Conservation (phyloP, 2,797 vertebrate genomes). For the Danio aesculapii region DNA sequence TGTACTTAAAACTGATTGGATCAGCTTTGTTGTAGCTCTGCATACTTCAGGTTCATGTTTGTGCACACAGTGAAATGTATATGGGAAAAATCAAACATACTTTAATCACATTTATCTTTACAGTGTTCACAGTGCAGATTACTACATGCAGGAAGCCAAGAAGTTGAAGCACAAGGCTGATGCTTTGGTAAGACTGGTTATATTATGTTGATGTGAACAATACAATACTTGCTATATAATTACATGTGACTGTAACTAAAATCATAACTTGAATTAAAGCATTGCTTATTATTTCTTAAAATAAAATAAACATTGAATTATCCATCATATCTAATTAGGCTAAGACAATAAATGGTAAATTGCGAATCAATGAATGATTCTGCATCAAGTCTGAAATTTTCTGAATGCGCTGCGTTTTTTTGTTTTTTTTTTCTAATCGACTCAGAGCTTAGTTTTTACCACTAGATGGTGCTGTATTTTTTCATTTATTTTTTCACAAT, state of each 20-base stretch:
- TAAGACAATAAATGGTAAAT: too few relatives aligned
- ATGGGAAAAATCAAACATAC: background rate
- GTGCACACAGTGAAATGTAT: background rate
- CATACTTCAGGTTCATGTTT: background rate
- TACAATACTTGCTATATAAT: background rate
- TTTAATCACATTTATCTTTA: conserved; percentile 57
- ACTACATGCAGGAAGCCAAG: conserved; percentile 98
- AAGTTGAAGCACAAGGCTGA: conserved; percentile 98
- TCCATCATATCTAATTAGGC: too few relatives aligned
- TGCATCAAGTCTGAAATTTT: too few relatives aligned
- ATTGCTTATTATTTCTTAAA: background rate
- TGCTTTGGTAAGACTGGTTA: conserved; percentile 84
- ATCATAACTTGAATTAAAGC: background rate
- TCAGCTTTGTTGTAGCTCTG: background rate
- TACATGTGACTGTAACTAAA: background rate
- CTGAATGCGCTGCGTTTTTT: too few relatives aligned
- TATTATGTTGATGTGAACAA: background rate
- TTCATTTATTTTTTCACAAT: too few relatives aligned
- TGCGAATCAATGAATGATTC: too few relatives aligned
- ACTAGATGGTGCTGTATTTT: too few relatives aligned
- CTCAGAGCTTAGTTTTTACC: too few relatives aligned
- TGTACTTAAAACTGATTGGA: background rate
- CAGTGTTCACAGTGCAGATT: conserved; percentile 94
- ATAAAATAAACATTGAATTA: background rate
- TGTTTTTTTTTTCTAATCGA: too few relatives aligned